phyloP scores from a whole-genome alignment of 2,113 vertebrate species.

The Cettia cetti region DNA sequence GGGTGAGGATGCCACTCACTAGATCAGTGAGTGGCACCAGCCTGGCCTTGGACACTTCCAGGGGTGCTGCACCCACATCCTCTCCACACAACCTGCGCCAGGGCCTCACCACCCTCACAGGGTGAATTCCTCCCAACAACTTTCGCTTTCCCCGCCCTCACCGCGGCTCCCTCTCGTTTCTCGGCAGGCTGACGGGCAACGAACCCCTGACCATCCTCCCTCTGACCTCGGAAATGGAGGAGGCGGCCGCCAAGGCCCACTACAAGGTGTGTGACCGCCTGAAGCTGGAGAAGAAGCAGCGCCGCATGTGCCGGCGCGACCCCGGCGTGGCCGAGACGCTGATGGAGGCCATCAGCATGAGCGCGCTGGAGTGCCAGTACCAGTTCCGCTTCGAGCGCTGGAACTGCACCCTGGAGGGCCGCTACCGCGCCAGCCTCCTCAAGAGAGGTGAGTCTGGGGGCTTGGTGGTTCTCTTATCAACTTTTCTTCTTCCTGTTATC shows the following conservation, averaged over 20 bases:
- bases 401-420: constrained; percentile 96
- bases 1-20: background rate
- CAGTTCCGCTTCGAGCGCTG: constrained; percentile 98
- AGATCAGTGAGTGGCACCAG: background rate
- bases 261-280: constrained; percentile 97
- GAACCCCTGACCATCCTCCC: constrained; percentile 96
- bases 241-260: constrained; percentile 85
- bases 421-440: constrained; percentile 89
- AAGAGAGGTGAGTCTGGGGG: constrained; percentile 78
- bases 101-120: accelerated
- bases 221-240: constrained; percentile 89
- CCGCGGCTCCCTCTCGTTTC: accelerated
- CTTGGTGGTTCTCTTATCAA: too few relatives aligned
- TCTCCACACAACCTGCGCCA: background rate
- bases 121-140: accelerated
- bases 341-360: constrained; percentile 96
- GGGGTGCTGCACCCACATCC: background rate
- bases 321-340: constrained; percentile 94
- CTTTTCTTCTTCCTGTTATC: too few relatives aligned
- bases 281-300: constrained; percentile 97
- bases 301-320: constrained; percentile 95
- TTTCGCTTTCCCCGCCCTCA: background rate
- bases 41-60: background rate
- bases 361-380: constrained; percentile 94
- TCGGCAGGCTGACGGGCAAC: constrained; percentile 89